These are phyloP conservation scores for Magallana nippona DNA, from an alignment of 2,888 invertebrate species.

Conservation along the genomic window DNA sequence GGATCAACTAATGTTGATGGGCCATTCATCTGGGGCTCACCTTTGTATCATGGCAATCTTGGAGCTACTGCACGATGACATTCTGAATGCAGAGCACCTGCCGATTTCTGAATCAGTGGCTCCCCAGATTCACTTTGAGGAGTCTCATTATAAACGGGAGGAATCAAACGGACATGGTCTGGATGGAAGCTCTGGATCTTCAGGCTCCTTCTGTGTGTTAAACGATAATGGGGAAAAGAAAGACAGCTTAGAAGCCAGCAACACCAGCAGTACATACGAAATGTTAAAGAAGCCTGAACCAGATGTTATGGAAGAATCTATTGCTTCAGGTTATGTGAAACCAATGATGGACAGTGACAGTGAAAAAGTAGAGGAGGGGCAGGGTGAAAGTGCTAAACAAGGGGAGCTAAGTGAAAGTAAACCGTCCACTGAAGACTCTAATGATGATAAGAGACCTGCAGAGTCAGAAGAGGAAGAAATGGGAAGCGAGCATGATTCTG, in stretches of 20 bases:
- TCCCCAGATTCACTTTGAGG: conserved; percentile 54
- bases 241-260: conserved; percentile 45
- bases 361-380: conserved; percentile 36
- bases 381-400: conserved; percentile 32
- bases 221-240: conserved; percentile 62
- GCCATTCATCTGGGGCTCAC: conserved; percentile 78
- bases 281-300: conserved; percentile 45
- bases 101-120: conserved; percentile 40
- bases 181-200: conserved; percentile 60
- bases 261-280: conserved; percentile 54
- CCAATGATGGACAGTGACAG: conserved; percentile 45
- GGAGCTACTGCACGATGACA: conserved; percentile 71
- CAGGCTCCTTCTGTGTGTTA: conserved; percentile 69
- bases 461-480: conserved; percentile 41
- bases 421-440: conserved; percentile 14
- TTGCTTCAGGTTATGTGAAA: conserved; percentile 41
- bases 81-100: conserved; percentile 45
- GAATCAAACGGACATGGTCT: conserved; percentile 52
- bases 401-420: conserved; percentile 30
- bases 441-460: conserved; percentile 5
- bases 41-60: conserved; percentile 74
- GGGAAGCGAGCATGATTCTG: conserved; percentile 63
- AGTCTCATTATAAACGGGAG: conserved; percentile 57
- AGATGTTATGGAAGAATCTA: conserved; percentile 43
- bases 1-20: conserved; percentile 73